Conservation (phyloP, 2,113 vertebrate species). For the Stercorarius parasiticus region DNA sequence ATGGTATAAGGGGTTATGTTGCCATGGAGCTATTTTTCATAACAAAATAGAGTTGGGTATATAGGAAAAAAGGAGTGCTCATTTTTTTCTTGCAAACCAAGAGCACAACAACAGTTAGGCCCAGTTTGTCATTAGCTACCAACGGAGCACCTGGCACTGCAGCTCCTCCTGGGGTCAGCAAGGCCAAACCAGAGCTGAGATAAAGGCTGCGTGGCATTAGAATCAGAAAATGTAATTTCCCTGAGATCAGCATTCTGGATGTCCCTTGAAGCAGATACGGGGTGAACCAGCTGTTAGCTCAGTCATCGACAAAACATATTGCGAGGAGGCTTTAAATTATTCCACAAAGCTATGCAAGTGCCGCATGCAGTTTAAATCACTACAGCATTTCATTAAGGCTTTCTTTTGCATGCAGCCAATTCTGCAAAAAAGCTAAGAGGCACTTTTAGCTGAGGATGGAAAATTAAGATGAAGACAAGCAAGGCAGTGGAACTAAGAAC, state of each 20-base stretch:
- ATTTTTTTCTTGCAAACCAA: not conserved
- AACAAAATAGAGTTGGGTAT: not conserved
- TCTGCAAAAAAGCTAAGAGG: not conserved
- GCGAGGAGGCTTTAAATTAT: not conserved
- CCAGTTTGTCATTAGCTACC: not conserved
- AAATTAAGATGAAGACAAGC: not conserved
- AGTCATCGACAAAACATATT: not conserved
- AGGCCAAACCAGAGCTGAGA: not conserved
- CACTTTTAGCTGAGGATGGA: not conserved
- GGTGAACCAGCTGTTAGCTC: not conserved
- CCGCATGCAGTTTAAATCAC: not conserved
- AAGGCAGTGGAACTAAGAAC: not conserved
- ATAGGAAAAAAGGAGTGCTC: not conserved
- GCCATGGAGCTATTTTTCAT: slow-evolving; percentile 31
- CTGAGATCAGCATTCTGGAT: not conserved
- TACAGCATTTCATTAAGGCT: not conserved
- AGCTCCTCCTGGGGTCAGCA: not conserved
- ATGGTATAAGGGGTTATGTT: not conserved
- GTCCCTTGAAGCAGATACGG: not conserved
- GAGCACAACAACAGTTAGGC: not conserved
- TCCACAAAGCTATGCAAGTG: not conserved
- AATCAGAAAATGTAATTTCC: not conserved
- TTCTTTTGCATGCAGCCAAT: not conserved
- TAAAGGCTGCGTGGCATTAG: not conserved
- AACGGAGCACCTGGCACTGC: not conserved